Base-by-base conservation (phyloP, 2,888 invertebrate species). In the Trachelus iudaicus region DNA sequence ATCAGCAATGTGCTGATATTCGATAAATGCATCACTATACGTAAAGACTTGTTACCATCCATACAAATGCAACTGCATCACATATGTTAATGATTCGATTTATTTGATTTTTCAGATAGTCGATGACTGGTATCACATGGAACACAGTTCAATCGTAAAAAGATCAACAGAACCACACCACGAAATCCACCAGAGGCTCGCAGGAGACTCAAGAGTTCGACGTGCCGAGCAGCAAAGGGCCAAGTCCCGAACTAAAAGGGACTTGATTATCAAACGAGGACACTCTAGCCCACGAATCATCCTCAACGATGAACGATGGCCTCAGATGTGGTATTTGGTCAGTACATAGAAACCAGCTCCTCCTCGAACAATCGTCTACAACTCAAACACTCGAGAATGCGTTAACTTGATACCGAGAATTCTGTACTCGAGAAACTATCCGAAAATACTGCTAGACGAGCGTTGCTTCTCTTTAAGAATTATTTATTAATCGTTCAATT, bases 271-370 rank as follows among this genome's bases (percentile, higher is more conserved):
- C 76, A 89, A 88, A 85, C 87, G 86, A 69, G 86, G 86, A 73
- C 87, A 89, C 78, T 80, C 86, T 76, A 87, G 83, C 76, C 69
- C 82, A 37, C 84, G 83, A 90, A 82, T 91, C 87, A 34, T 93
- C 82, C 93, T 97, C 83, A 96, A 96, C 89, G 98, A 98, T 92
- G 97, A 97, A 56, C 96, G 96, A 92, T 99, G 98, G 98, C 94
- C 96, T 68, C 95, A 95, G 86, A 98, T 98, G 98, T 99, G 98
- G 98, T 98, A 98, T 93, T 93, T 99, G 95, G 98, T 98, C 93
- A 95, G 97, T 95, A 79, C 73, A 34, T 37, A 40, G 13, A 23
- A 13, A 33, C 6, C 15, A 15, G 33, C 34, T 76, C 37, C 74
- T 74, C 34, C 31, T 75, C 11, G 31, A 9, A 69, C 68, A 76